Evolutionary conservation across 2,797 vertebrate species (phyloP).

Genomic region (Glyptemys insculpta): DNA sequence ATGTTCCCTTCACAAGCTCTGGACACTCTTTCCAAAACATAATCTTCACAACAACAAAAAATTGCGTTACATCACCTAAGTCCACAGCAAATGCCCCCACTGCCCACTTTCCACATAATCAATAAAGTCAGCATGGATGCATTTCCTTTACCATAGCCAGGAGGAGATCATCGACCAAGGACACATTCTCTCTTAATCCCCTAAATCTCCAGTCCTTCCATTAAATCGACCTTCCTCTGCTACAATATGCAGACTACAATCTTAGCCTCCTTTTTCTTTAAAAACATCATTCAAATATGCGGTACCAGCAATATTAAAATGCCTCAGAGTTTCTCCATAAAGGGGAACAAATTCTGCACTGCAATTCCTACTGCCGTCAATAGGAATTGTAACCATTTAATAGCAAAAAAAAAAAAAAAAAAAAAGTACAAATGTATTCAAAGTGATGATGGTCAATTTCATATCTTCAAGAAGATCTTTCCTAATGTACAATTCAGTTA

Average conservation of each 20-base stretch:
- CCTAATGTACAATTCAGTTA: conserved; percentile 15
- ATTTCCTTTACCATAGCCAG: neutral
- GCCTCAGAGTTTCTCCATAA: neutral
- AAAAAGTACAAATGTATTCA: conserved; percentile 14
- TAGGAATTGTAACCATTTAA: neutral
- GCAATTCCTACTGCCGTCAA: neutral
- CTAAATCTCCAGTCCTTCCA: neutral
- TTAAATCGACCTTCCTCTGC: neutral
- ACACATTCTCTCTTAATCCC: neutral
- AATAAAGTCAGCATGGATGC: neutral
- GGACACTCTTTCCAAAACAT: neutral
- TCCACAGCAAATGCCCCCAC: neutral
- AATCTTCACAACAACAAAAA: neutral
- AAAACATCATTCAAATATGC: neutral
- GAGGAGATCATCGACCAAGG: neutral
- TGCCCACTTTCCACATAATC: neutral
- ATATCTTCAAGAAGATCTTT: neutral
- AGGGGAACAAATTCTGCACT: neutral
- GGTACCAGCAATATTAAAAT: neutral
- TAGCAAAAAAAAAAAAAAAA: conserved; percentile 2
- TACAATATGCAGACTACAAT: neutral
- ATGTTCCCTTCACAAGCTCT: neutral
- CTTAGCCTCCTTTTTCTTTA: neutral
- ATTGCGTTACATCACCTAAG: neutral
- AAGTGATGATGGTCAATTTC: conserved; percentile 57